These are phyloP conservation scores for Pyrrhia umbra DNA, from an alignment of 2,888 invertebrate species.

Conservation along the genomic window DNA sequence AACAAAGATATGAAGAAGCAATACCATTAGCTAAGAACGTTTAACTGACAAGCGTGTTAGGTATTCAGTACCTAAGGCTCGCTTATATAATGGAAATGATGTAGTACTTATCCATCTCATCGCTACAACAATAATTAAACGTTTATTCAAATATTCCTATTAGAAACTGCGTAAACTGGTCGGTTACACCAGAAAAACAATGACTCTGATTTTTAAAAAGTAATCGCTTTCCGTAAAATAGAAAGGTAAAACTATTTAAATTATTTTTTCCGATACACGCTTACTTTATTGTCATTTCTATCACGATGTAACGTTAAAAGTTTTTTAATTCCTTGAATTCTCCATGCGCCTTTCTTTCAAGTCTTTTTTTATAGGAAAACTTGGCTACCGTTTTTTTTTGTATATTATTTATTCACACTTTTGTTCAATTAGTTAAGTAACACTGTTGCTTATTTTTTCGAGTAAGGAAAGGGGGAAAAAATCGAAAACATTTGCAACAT, in stretches of 20 bases:
- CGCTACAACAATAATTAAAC: constrained; percentile 15
- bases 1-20: constrained; percentile 6
- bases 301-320: too few relatives aligned
- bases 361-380: not conserved
- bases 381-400: not conserved
- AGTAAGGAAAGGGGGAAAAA: not conserved
- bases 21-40: constrained; percentile 3
- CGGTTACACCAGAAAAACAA: too few relatives aligned
- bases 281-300: too few relatives aligned
- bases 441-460: not conserved
- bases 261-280: too few relatives aligned
- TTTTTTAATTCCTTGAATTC: too few relatives aligned
- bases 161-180: too few relatives aligned
- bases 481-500: constrained; percentile 5
- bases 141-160: not conserved
- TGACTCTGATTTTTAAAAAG: too few relatives aligned
- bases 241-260: too few relatives aligned
- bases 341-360: too few relatives aligned
- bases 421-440: not conserved
- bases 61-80: constrained; percentile 7
- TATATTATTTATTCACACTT: not conserved
- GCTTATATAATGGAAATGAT: constrained; percentile 14
- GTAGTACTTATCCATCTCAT: constrained; percentile 7
- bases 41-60: not conserved
- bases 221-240: too few relatives aligned